Evolutionary conservation across 1,140 invertebrate species (phyloP).

Genomic region (Oreohelix idahoensis): DNA sequence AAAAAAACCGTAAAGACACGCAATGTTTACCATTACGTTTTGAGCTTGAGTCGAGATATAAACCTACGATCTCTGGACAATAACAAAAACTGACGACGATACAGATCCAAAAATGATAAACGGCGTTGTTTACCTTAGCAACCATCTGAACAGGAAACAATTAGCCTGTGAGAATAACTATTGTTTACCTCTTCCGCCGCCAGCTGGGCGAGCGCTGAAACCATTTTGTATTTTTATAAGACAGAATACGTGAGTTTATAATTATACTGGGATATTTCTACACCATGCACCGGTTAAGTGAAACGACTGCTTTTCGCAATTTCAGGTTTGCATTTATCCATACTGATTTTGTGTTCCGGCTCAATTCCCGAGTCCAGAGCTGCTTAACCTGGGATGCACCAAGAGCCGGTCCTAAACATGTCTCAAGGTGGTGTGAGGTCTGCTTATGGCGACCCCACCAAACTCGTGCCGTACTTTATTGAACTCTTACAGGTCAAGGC

Average conservation of each 20-base stretch:
- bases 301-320: neutral
- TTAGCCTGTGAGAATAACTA: constrained; percentile 29
- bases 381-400: no score
- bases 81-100: constrained; percentile 30
- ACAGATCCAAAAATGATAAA: constrained; percentile 41
- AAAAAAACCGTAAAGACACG: neutral
- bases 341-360: no score
- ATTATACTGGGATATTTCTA: constrained; percentile 25
- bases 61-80: constrained; percentile 4
- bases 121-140: constrained; percentile 32
- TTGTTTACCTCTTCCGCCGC: constrained; percentile 26
- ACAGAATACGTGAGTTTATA: neutral
- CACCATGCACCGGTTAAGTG: neutral
- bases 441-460: no score
- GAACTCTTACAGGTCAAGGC: no score
- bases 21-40: constrained; percentile 26
- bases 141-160: constrained; percentile 31
- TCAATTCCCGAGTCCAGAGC: no score
- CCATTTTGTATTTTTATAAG: constrained; percentile 33
- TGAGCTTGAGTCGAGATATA: neutral
- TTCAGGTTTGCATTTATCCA: neutral
- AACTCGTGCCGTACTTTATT: no score
- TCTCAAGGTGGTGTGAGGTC: no score
- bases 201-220: constrained; percentile 23
- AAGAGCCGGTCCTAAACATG: no score